Conservation (phyloP, 2,113 vertebrate genomes). For the Pithys albifrons region DNA sequence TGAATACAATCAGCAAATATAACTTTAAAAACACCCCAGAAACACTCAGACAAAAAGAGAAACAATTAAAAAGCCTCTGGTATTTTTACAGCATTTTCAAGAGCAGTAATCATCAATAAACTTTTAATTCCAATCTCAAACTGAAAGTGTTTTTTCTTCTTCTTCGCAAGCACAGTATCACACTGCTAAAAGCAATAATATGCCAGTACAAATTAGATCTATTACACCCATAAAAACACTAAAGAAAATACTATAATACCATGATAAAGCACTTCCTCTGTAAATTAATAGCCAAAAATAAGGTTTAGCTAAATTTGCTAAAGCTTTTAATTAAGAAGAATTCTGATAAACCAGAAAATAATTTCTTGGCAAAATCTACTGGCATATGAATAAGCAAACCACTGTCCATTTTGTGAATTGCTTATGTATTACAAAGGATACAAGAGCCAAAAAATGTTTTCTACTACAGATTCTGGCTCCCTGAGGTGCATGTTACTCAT, state of each 20-base stretch:
- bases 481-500: background rate
- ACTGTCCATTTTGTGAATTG: background rate
- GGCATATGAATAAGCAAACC: background rate
- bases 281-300: background rate
- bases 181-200: background rate
- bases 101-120: background rate
- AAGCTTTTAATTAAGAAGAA: background rate
- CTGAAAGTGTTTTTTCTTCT: background rate
- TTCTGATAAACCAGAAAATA: background rate
- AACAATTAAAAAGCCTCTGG: constrained; percentile 12
- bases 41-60: background rate
- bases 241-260: background rate
- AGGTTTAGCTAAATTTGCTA: background rate
- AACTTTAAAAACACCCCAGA: background rate
- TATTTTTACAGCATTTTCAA: background rate
- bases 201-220: background rate
- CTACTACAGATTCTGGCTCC: background rate
- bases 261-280: background rate
- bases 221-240: background rate
- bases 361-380: background rate
- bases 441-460: background rate
- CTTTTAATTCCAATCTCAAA: background rate
- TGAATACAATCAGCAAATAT: background rate
- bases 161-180: background rate
- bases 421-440: background rate